Evolutionary conservation across 2,797 vertebrate species (phyloP).

Genomic region (Sylvilagus floridanus): DNA sequence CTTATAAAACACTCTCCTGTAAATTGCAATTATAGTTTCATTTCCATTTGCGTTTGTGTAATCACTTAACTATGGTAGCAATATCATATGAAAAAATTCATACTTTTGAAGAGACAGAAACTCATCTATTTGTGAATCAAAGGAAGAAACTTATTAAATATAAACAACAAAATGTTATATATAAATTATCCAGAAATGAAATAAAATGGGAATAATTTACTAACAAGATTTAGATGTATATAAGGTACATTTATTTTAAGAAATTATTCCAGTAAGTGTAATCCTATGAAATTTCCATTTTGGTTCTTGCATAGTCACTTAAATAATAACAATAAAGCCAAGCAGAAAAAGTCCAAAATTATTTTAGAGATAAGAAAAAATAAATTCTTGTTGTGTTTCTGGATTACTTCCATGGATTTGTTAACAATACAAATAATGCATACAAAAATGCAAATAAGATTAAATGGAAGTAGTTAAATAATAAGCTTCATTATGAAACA

Average conservation of each 20-base stretch:
- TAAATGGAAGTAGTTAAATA: neutral
- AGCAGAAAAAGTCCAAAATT: neutral
- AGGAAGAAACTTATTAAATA: neutral
- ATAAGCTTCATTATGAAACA: neutral
- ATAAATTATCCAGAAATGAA: too few species aligned
- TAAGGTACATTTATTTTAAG: neutral
- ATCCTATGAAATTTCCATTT: neutral
- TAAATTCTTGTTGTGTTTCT: neutral
- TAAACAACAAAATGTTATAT: neutral
- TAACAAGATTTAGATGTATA: neutral
- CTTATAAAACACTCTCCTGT: neutral
- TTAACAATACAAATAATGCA: neutral
- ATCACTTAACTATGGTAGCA: neutral
- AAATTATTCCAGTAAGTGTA: neutral
- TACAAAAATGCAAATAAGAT: neutral
- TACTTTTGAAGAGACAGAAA: neutral
- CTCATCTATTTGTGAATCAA: neutral
- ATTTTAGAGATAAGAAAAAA: conserved; percentile 26
- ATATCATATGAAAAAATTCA: neutral
- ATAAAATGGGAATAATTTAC: neutral
- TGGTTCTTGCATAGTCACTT: neutral
- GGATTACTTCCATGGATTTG: neutral
- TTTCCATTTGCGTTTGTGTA: neutral
- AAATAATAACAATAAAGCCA: neutral
- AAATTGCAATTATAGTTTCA: neutral